Evolutionary conservation across 2,113 vertebrate species (phyloP).

Genomic region (Charina bottae): DNA sequence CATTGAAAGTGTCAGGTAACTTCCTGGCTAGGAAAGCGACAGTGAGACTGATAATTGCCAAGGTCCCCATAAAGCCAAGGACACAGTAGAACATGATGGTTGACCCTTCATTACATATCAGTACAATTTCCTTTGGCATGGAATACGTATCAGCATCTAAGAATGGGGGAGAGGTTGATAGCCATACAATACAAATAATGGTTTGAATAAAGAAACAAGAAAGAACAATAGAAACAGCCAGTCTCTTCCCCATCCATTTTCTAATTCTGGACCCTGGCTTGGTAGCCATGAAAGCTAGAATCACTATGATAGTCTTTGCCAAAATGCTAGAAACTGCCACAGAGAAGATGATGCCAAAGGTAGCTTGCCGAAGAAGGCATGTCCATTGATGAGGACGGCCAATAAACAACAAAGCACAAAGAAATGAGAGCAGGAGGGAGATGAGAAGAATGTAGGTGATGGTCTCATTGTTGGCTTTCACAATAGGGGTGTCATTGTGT

Average conservation of each 20-base stretch:
- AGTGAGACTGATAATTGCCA: slow-evolving; percentile 65
- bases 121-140: slow-evolving; percentile 67
- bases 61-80: slow-evolving; percentile 77
- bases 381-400: background rate
- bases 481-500: background rate
- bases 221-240: background rate
- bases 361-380: background rate
- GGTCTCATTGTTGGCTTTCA: background rate
- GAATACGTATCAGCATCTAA: slow-evolving; percentile 9
- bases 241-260: background rate
- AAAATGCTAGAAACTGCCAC: background rate
- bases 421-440: slow-evolving; percentile 7
- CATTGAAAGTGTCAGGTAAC: too few species aligned
- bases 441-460: background rate
- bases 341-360: background rate
- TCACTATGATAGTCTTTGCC: background rate
- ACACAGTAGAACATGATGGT: slow-evolving; percentile 68
- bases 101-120: slow-evolving; percentile 73
- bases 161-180: slow-evolving; percentile 56
- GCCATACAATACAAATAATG: background rate
- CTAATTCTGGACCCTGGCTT: background rate
- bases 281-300: background rate
- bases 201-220: background rate
- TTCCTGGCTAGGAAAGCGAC: background rate
- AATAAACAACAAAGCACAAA: background rate